Conservation (phyloP, 2,797 vertebrate genomes). For the Aulostomus chinensis region DNA sequence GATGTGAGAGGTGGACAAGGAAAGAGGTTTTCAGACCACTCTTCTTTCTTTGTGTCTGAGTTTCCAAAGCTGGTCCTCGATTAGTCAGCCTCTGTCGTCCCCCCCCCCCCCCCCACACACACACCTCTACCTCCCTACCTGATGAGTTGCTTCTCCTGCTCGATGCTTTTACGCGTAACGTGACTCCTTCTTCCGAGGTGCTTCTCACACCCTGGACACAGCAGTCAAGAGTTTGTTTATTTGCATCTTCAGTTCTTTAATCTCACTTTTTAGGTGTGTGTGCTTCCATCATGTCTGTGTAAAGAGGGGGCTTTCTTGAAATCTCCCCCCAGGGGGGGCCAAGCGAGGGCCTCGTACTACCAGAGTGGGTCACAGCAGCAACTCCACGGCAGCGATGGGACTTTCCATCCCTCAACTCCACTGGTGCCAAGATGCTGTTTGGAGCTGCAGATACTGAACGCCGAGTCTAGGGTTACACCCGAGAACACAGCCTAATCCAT, state of each 20-base stretch:
- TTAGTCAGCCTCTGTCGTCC: conserved; percentile 18
- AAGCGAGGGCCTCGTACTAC: conserved; percentile 58
- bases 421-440: conserved; percentile 75
- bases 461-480: conserved; percentile 82
- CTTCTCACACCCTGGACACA: too few relatives aligned
- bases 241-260: conserved; percentile 1
- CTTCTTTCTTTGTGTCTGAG: conserved; percentile 25
- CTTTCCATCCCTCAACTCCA: conserved; percentile 72
- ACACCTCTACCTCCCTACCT: too few relatives aligned
- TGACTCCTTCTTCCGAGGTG: too few relatives aligned
- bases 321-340: conserved; percentile 17
- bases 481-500: conserved; percentile 83
- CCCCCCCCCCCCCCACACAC: conserved; percentile 24
- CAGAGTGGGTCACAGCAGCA: conserved; percentile 63
- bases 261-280: not conserved
- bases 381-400: conserved; percentile 62
- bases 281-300: conserved; percentile 14
- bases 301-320: conserved; percentile 22
- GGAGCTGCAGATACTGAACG: conserved; percentile 80
- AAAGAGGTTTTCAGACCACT: not conserved
- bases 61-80: conserved; percentile 21
- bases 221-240: conserved; percentile 6
- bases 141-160: too few relatives aligned
- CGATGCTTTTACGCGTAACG: too few relatives aligned
- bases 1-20: conserved; percentile 43